Base-by-base conservation (phyloP, 2,888 invertebrate genomes). In the Drosophila multiciliata region DNA sequence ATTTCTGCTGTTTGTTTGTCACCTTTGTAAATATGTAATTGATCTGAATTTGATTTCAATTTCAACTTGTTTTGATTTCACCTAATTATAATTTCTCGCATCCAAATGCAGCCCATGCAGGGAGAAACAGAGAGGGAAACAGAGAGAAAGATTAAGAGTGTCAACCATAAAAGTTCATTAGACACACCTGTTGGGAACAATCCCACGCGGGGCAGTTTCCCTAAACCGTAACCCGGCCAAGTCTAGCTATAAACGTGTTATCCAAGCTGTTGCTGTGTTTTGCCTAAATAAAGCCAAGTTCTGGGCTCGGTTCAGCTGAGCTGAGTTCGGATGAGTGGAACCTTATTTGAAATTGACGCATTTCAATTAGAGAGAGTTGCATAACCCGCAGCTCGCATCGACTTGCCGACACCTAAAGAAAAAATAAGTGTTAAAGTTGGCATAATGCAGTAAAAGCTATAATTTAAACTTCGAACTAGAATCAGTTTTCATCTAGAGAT, bases 281-380 rank as follows among this genome's bases (percentile, higher is more conserved):
- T 73, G 77, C 59, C 87, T 71, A 83, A 83, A 83, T 83, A 76
- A 54, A 89, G 87, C 64, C 76, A 81, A 75, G 73, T 60, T 65
- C 66, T 65, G 71, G 74, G 71, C 68, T 55, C 12, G 55, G 55
- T 26, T 55, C 26, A 36, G 49, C 49, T 45, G 45, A 1, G 54
- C 20, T 17, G 11, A 6, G 11, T 17, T 33, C 53, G 53, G 33
- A 53, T 45, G 45, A 20, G 23, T 20, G 17, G 59, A 57, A 71
- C 82, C 84, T 83, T 78, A 84, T 84, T 83, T 76, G 68, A 84
- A 68, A 78, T 81, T 69, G 78, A 64, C 75, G 72, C 81, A 78
- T 87, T 87, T 79, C 71, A 83, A 76, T 87, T 79, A 15, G 20
- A 68, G 76, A 78, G 75, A 69, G 72, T 85, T 85, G 89, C 89